These are phyloP conservation scores for Hyperoplus lanceolatus DNA, from an alignment of 2,797 vertebrate genomes.

Conservation along the genomic window DNA sequence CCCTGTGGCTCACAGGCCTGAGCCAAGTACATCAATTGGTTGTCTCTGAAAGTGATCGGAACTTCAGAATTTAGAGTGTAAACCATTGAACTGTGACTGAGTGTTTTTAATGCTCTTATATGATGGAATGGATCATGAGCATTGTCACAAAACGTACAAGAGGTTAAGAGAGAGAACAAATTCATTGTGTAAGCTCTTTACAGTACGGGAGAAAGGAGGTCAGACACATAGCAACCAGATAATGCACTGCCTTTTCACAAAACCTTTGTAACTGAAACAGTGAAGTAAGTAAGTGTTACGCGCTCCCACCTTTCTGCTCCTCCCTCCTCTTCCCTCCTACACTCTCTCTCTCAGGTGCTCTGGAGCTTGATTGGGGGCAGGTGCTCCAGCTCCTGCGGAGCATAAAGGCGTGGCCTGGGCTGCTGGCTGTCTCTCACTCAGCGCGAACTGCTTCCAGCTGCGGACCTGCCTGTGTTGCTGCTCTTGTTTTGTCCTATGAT, in stretches of 20 bases:
- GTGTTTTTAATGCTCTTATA: not conserved
- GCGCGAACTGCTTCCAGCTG: no score
- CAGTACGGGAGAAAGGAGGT: not conserved
- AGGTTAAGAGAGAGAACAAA: slow-evolving; percentile 5
- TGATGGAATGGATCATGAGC: not conserved
- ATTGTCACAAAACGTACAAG: slow-evolving; percentile 1
- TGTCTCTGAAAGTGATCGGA: slow-evolving; percentile 10
- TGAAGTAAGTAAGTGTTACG: not conserved
- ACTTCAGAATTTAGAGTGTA: slow-evolving; percentile 1
- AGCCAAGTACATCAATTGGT: not conserved
- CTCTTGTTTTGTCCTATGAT: no score
- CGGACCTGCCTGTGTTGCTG: no score
- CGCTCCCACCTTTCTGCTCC: no score
- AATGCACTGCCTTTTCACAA: not conserved
- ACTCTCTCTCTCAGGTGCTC: no score
- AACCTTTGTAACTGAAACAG: not conserved
- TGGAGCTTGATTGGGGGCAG: no score
- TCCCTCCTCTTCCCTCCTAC: no score
- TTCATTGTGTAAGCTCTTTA: not conserved
- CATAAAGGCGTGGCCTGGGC: no score
- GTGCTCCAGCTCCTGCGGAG: no score
- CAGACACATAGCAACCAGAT: slow-evolving; percentile 6
- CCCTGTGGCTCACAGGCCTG: not conserved
- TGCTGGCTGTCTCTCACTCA: no score
- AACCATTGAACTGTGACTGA: not conserved